Evolutionary conservation across 2,797 vertebrate genomes (phyloP), one percentile per base, ranked within the genome.

Genomic region (Spheniscus humboldti): DNA sequence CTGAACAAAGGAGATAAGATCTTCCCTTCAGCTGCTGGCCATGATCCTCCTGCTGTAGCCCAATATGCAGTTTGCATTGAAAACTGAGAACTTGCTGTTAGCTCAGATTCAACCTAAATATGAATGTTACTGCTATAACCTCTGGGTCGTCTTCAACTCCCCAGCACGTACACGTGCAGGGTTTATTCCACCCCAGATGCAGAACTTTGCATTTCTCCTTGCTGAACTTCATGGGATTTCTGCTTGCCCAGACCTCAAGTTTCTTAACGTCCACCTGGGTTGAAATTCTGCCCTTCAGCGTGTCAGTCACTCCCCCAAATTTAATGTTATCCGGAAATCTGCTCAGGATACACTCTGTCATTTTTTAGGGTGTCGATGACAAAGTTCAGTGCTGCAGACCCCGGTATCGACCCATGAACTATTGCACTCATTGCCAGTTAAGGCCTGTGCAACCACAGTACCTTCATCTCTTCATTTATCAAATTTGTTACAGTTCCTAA

Each of bases 91-190:
- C 25, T 66, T 43, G 7, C 57, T 39, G 3, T 30, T 62, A 28
- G 37, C 48, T 68, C 3, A 3, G 30, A 33, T 66, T 85, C 18
- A 39, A 15, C 11, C 48, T 12, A 18, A n/a, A 6, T 24, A 8
- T 31, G 12, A 68, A 45, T 10, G 15, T 45, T 30, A 6, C 12
- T 56, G 55, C n/a, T 59, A 2, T 15, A 33, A 56, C 9, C 4
- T 68, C 37, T 28, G 22, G 5, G 37, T 28, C 37, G 14, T 60
- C 63, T 76, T 63, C 78, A 74, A 2, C 23, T 73, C 48, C 55
- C 9, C 45, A 66, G 18, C 23, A 19, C 0, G 1, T 23, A 50
- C 47, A n/a, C 0, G 0, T 57, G 37, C 7, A 28, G 27, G 8
- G 5, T 30, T 92, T 55, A 17, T 66, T 87, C 25, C 28, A 55